Conservation (phyloP, 2,797 vertebrate genomes). For the Lepidocolaptes lacrymiger region DNA sequence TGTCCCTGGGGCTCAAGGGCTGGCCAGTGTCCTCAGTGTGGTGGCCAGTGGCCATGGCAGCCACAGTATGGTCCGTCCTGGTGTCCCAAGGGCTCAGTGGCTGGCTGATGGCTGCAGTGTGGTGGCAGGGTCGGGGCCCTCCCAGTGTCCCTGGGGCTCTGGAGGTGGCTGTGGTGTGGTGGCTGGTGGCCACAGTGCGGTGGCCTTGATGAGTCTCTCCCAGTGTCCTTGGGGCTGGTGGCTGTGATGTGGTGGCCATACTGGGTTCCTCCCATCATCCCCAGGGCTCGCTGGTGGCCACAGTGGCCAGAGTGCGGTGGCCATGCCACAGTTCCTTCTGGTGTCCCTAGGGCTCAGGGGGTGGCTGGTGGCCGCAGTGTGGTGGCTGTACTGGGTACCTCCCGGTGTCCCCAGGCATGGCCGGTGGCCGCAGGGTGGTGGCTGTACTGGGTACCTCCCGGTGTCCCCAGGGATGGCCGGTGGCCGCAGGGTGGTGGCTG, state of each 20-base stretch:
- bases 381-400: too few species aligned
- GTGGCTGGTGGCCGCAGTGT: background rate
- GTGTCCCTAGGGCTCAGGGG: background rate
- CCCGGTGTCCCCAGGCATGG: background rate
- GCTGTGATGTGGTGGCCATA: background rate
- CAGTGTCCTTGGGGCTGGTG: background rate
- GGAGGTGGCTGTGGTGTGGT: background rate
- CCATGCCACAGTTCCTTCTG: background rate
- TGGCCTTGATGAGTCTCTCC: background rate
- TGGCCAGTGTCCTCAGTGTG: background rate
- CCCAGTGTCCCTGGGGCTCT: background rate
- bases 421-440: background rate
- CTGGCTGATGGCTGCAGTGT: background rate
- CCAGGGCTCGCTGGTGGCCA: background rate
- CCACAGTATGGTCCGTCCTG: background rate
- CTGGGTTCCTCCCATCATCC: background rate
- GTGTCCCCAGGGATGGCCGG: background rate
- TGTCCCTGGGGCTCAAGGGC: background rate
- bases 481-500: background rate
- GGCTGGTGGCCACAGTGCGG: background rate
- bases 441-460: accelerated
- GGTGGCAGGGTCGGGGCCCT: background rate
- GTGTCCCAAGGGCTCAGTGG: background rate
- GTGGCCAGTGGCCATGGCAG: background rate
- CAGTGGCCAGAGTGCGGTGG: background rate